Conservation (phyloP, 2,113 vertebrate genomes). For the Amazona vittata region DNA sequence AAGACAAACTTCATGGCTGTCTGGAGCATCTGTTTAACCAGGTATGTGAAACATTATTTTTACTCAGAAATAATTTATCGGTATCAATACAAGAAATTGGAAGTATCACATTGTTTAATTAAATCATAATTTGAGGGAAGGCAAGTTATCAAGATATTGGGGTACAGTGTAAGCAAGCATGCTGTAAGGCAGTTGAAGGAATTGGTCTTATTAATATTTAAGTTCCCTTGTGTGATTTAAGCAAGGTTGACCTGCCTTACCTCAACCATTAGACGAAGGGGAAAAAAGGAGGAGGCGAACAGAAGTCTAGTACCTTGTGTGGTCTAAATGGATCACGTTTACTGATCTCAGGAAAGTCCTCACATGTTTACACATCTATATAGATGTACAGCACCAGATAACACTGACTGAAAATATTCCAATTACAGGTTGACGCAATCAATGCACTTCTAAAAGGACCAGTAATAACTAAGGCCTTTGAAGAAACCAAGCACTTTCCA, state of each 20-base stretch:
- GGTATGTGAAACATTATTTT: constrained; percentile 61
- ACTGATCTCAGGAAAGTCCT: neutral
- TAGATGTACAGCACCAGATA: neutral
- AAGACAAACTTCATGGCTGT: constrained; percentile 97
- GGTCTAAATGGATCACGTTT: neutral
- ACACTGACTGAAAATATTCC: neutral
- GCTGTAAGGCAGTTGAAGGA: neutral
- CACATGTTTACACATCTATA: neutral
- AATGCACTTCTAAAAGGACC: constrained; percentile 90
- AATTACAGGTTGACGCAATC: constrained; percentile 90
- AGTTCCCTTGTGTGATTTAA: neutral
- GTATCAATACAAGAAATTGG: neutral
- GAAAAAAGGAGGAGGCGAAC: neutral
- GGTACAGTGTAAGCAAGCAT: neutral
- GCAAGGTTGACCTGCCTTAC: neutral
- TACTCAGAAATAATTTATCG: neutral
- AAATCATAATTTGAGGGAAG: neutral
- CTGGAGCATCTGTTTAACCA: constrained; percentile 98
- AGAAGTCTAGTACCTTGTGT: neutral
- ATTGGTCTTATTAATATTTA: neutral
- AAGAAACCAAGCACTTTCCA: constrained; percentile 95
- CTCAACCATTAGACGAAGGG: neutral
- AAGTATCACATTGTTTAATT: neutral
- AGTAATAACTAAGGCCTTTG: constrained; percentile 91
- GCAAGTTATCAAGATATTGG: neutral